A percentile compares a stretch with the other conserved stretches of the same genome.
These are phyloP conservation scores for Orchesella flavescens DNA, from an alignment of 2,888 invertebrate genomes.

Conservation along the genomic window DNA sequence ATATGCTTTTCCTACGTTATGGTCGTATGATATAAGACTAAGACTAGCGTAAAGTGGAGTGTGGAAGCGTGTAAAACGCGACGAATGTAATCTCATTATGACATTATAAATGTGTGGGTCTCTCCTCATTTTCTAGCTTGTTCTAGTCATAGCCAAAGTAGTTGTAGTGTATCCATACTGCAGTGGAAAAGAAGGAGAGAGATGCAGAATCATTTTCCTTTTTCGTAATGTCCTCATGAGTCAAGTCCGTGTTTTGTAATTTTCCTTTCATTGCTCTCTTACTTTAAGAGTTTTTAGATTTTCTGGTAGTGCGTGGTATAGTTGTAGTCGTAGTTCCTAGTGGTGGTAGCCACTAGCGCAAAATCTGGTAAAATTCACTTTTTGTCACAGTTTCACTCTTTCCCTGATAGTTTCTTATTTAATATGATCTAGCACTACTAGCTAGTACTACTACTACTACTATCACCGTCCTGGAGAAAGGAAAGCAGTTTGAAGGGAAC, in stretches of 20 bases:
- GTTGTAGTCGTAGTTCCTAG: no score
- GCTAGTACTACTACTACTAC: no score
- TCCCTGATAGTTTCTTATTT: neutral
- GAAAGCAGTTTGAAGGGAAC: neutral
- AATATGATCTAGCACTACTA: neutral
- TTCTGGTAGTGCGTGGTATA: no score
- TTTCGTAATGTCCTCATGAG: neutral
- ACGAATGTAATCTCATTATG: conserved; percentile 50
- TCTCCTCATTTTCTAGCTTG: conserved; percentile 9
- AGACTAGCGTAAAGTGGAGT: neutral
- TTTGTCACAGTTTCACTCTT: conserved; percentile 38
- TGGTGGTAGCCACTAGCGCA: neutral
- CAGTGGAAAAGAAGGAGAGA: no score
- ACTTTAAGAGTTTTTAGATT: neutral
- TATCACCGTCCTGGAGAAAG: no score
- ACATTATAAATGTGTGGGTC: conserved; percentile 43
- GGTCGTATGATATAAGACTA: neutral
- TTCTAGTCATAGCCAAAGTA: no score
- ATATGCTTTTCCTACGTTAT: no score
- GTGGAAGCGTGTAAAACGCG: conserved; percentile 32
- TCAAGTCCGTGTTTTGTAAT: conserved; percentile 35
- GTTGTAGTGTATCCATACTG: no score
- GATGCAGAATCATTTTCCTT: conserved; percentile 39
- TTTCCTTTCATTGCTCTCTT: conserved; percentile 45
- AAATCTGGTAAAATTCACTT: conserved; percentile 7